phyloP scores from a whole-genome alignment of 2,113 vertebrate species.

The Grammomys surdaster region DNA sequence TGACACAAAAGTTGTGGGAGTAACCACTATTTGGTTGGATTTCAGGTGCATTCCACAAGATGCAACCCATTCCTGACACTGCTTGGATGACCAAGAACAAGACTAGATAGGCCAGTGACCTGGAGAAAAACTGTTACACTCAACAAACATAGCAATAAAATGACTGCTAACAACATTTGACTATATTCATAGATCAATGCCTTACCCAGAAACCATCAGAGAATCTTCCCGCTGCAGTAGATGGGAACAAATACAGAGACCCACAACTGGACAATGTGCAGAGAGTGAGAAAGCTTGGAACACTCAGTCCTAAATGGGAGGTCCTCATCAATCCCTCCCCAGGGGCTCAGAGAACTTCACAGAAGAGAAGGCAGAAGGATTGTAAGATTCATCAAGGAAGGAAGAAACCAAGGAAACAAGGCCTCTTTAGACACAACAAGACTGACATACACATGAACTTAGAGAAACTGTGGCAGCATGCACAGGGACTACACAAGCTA shows the following conservation, averaged over 20 bases:
- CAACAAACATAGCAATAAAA: not conserved
- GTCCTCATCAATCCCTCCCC: not conserved
- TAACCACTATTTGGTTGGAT: not conserved
- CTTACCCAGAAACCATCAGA: not conserved
- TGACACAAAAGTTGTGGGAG: not conserved
- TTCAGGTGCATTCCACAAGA: not conserved
- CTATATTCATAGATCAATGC: not conserved
- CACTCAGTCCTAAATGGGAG: not conserved
- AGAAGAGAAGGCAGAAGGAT: not conserved
- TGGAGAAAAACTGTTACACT: not conserved
- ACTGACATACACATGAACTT: not conserved
- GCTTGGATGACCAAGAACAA: not conserved
- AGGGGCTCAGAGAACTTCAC: not conserved
- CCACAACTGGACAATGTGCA: not conserved
- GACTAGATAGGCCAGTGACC: not conserved
- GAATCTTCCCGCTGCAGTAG: not conserved
- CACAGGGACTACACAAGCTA: not conserved
- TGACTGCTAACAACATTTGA: not conserved
- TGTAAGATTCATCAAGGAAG: not conserved
- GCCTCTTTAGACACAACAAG: not conserved
- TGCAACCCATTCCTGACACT: not conserved
- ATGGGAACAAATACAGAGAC: not conserved
- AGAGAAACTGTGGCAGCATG: not conserved
- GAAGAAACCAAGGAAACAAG: not conserved
- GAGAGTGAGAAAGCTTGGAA: not conserved